Percentiles rank a stretch among this genome's conserved stretches.
Evolutionary conservation across 2,113 vertebrate species (phyloP).

Genomic region (Phainopepla nitens): DNA sequence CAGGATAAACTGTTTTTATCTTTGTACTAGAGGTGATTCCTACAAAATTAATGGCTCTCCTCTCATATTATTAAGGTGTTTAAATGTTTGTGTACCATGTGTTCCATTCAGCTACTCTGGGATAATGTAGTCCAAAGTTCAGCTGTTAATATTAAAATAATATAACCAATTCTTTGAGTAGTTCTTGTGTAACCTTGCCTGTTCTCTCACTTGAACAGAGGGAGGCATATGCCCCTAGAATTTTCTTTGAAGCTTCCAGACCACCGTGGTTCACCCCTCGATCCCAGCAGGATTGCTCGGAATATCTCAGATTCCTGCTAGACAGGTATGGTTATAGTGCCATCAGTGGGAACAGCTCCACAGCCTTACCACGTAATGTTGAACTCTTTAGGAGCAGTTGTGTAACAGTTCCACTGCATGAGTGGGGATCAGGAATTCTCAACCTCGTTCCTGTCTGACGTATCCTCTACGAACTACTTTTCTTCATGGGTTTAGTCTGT

Average conservation of each 20-base stretch:
- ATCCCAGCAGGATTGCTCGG: slow-evolving; percentile 96
- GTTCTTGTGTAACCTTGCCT: background rate
- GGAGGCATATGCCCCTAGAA: slow-evolving; percentile 90
- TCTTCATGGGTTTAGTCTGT: background rate
- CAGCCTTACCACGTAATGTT: background rate
- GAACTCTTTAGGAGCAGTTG: background rate
- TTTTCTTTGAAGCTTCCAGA: slow-evolving; percentile 92
- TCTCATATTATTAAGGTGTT: background rate
- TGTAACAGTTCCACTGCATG: background rate
- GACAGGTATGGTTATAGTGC: slow-evolving; percentile 81
- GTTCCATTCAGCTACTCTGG: background rate
- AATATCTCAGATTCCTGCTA: slow-evolving; percentile 94
- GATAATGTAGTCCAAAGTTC: background rate
- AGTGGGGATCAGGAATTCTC: background rate
- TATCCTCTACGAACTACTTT: background rate
- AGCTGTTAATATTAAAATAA: background rate
- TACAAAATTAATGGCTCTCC: background rate
- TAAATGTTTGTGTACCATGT: background rate
- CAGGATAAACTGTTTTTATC: background rate
- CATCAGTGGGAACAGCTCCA: background rate
- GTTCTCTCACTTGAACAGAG: slow-evolving; percentile 73
- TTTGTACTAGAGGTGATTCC: background rate
- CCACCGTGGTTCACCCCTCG: slow-evolving; percentile 93
- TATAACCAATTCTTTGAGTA: background rate
- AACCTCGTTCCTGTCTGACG: background rate